phyloP scores from a whole-genome alignment of 2,797 vertebrate genomes.

The Agapornis canus region DNA sequence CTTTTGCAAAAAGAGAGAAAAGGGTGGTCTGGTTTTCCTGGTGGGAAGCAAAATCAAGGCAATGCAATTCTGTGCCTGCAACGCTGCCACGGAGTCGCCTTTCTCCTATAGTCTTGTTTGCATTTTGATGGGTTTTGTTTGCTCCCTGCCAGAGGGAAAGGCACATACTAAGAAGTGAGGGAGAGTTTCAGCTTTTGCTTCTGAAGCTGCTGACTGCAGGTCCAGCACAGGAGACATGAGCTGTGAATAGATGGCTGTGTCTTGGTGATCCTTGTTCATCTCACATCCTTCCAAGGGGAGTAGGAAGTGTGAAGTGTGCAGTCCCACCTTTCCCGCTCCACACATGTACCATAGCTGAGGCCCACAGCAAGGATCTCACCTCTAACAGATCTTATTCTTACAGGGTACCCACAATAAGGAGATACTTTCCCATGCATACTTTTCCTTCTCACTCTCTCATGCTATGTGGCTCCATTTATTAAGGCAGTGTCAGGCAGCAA shows the following conservation, averaged over 20 bases:
- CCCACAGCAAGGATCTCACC: not conserved
- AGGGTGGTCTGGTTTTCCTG: not conserved
- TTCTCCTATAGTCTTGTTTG: not conserved
- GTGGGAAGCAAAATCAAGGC: not conserved
- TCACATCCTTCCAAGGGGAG: not conserved
- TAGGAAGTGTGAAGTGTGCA: fast-evolving
- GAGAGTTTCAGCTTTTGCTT: not conserved
- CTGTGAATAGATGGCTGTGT: not conserved
- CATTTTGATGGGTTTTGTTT: not conserved
- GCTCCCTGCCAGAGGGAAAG: not conserved
- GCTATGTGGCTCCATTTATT: not conserved
- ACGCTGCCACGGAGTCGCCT: fast-evolving
- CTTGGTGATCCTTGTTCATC: not conserved
- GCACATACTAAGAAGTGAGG: not conserved
- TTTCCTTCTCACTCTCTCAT: not conserved
- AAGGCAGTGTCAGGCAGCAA: not conserved
- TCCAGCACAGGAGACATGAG: not conserved
- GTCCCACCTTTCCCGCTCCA: not conserved
- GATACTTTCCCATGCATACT: not conserved
- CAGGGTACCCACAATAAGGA: not conserved
- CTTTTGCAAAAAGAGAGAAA: not conserved
- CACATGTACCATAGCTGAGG: not conserved
- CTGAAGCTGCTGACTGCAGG: not conserved
- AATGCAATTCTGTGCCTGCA: not conserved
- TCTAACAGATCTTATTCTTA: not conserved